phyloP scores from a whole-genome alignment of 2,797 vertebrate species.

The Pogoniulus pusillus region DNA sequence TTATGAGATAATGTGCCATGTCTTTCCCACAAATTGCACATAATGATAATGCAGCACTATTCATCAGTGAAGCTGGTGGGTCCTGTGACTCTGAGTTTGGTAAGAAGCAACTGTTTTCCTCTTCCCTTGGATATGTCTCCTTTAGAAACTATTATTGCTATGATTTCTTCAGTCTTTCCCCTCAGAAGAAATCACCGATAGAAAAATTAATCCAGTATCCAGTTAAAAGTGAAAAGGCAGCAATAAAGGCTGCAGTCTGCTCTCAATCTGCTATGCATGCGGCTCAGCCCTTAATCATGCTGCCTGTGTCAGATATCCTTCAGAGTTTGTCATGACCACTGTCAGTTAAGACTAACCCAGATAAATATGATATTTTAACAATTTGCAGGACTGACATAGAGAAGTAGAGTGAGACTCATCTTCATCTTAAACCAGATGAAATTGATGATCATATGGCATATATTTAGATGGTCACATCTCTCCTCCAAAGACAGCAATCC shows the following conservation, averaged over 20 bases:
- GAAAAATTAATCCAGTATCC: not conserved
- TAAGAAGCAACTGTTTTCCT: not conserved
- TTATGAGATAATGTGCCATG: not conserved
- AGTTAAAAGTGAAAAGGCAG: not conserved
- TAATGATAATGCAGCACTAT: not conserved
- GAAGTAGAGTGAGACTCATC: not conserved
- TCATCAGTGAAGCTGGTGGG: not conserved
- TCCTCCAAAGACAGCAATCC: not conserved
- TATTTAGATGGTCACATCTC: not conserved
- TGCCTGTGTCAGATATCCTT: not conserved
- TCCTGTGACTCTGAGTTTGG: not conserved
- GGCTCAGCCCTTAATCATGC: fast-evolving
- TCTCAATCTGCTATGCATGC: not conserved
- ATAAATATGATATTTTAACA: not conserved
- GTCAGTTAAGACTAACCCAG: not conserved
- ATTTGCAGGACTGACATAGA: not conserved
- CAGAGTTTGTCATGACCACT: not conserved
- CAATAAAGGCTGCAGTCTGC: not conserved
- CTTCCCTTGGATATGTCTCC: not conserved
- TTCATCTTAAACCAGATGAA: not conserved
- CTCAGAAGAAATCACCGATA: not conserved
- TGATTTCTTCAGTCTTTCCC: not conserved
- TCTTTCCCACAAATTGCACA: not conserved
- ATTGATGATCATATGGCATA: not conserved
- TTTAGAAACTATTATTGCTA: not conserved